Evolutionary conservation across 2,113 vertebrate genomes (phyloP), one percentile per base, ranked within the genome.

Genomic region (Alligator sinensis): DNA sequence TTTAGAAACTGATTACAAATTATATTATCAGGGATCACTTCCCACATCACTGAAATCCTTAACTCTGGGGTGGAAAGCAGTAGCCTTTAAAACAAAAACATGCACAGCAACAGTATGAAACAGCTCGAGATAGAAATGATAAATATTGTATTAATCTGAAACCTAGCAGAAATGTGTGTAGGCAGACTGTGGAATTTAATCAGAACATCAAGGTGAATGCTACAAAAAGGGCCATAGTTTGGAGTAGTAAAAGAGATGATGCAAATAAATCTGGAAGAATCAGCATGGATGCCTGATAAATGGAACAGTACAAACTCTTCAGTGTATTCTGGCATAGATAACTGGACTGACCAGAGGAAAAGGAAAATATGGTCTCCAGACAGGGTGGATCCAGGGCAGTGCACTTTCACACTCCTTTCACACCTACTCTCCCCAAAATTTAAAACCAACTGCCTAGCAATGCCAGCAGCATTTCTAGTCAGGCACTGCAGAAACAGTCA

Each of bases 1-100:
- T 92, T 62, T 68, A 77, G 22, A 86, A 91, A 63, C 10, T 58
- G 80, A 60, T 81, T 85, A 80, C 83, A 83, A 83, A 86, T 19
- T 87, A 1, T 68, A 74, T 85, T 87, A 95, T 25, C 10, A 90
- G 9, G 11, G 4, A 85, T 86, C 13, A 19, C 30, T 54, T 79
- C 82, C 27, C 13, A 21, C 22, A 55, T 66, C 25, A 58, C 25
- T 78, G 70, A 84, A 95, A n/a, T 59, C 22, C 59, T 87, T 47
- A 83, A 57, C 34, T 62, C 60, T 76, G 62, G 17, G 11, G 55
- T 72, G 34, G 78, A 84, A 92, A 79, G 38, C 59, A 81, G 25
- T 13, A 86, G 18, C 3, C 8, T 25, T 77, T 89, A 58, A 5
- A 92, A 11, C 9, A 76, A 72, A 78, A 91, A 60, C 6, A 47